Base-by-base conservation (phyloP, 2,113 vertebrate species). In the Arothron firmamentum region DNA sequence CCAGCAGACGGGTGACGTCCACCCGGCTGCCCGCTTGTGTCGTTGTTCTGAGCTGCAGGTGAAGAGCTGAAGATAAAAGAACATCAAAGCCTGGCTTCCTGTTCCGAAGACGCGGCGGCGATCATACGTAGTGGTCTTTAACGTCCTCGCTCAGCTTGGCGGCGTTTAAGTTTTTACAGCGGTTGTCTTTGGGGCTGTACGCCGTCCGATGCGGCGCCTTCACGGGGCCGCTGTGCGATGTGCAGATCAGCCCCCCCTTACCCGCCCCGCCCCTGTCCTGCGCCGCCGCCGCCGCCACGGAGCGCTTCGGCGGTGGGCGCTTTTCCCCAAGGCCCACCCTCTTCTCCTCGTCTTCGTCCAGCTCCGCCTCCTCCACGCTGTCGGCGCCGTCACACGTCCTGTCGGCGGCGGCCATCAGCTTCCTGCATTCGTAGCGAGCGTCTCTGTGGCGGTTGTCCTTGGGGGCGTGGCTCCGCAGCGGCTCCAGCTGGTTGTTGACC, bases 401-500 rank as follows among this genome's bases (percentile, higher is more conserved):
- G 81, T 93, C 92, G 0, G 90, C 89, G 42, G 92, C 91, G 47
- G 88, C 88, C 76, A 93, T 93, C 81, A 94, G 92, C 81, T 94
- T 94, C 88, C 92, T 94, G 88, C 92, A 94, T 81, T 92, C 93
- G 16, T 92, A 93, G 52, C 87, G 91, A 85, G 87, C 63, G 77
- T 94, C 93, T 87, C 88, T 93, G 86, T 90, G 91, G 54, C 88
- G 84, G 59, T 92, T 62, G 90, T 91, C 91, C 82, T 92, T 89
- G 88, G 84, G 73, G 84, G 90, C 75, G 67, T 89, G 86, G 67
- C 92, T 88, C 65, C 93, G 92, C 54, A 94, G 89, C 10, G 92
- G 92, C 0, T 93, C 93, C 90, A 94, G 93, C 78, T 93, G 94
- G 89, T 99, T 98, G 89, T 98, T 99, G 75, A 92, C 78, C 42